Conservation (phyloP, 2,113 vertebrate genomes). For the Rana temporaria region DNA sequence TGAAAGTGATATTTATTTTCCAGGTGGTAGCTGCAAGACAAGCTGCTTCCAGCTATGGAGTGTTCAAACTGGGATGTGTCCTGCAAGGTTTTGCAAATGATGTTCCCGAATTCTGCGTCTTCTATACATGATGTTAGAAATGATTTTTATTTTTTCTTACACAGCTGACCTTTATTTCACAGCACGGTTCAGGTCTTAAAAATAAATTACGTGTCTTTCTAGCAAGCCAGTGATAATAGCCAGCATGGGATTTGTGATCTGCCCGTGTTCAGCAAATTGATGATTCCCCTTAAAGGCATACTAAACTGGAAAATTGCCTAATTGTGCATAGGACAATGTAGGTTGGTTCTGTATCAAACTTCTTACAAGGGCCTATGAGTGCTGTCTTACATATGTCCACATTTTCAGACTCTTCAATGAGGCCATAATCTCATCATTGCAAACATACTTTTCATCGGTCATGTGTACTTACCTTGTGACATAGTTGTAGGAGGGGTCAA, state of each 20-base stretch:
- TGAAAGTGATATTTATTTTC: conserved; percentile 37
- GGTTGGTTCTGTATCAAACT: too few relatives aligned
- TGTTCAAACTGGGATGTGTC: conserved; percentile 22
- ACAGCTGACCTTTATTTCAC: conserved; percentile 33
- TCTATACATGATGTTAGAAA: conserved; percentile 9
- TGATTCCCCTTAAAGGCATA: neutral
- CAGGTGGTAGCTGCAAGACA: conserved; percentile 13
- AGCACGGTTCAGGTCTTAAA: neutral
- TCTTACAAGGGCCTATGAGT: too few relatives aligned
- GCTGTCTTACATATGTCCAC: too few relatives aligned
- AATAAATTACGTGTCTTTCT: conserved; percentile 29
- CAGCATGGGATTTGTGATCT: neutral
- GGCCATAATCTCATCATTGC: too few relatives aligned
- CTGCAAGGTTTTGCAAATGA: conserved; percentile 42
- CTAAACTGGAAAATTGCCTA: too few relatives aligned
- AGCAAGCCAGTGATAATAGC: neutral
- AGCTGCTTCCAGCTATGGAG: conserved; percentile 21
- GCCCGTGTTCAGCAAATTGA: neutral
- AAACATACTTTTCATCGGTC: too few relatives aligned
- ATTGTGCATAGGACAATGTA: too few relatives aligned
- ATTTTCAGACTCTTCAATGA: too few relatives aligned
- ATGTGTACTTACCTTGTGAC: too few relatives aligned
- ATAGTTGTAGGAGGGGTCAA: too few relatives aligned
- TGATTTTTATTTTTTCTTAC: neutral
- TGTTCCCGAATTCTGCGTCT: conserved; percentile 3